Conservation (phyloP, 2,113 vertebrate genomes). For the Etia nguti region DNA sequence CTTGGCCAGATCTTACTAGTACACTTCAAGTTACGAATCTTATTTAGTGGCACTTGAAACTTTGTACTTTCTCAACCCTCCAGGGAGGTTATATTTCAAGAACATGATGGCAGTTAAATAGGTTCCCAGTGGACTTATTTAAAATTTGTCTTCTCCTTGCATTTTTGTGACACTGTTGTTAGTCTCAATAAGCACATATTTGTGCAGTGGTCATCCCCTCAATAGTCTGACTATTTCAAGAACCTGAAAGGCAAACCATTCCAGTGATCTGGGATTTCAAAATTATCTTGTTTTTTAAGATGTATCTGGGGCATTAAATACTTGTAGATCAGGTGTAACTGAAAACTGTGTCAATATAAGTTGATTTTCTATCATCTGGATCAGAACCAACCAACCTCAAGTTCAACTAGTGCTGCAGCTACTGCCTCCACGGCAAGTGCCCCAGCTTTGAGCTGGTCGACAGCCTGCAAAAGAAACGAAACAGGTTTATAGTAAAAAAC, state of each 20-base stretch:
- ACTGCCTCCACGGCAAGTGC: conserved; percentile 93
- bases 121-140: not conserved
- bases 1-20: not conserved
- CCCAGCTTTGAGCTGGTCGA: conserved; percentile 92
- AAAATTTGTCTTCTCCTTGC: not conserved
- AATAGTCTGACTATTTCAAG: not conserved
- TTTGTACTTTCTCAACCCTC: not conserved
- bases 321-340: not conserved
- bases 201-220: not conserved
- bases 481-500: not conserved
- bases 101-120: not conserved
- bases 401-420: conserved; percentile 92
- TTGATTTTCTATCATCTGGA: not conserved
- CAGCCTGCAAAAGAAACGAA: conserved; percentile 77
- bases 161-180: not conserved
- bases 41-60: not conserved
- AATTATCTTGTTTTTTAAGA: not conserved
- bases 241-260: not conserved
- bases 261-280: not conserved
- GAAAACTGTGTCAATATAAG: not conserved
- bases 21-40: not conserved
- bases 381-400: conserved; percentile 80
- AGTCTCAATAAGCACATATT: not conserved
- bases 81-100: not conserved
- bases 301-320: not conserved